These are phyloP conservation scores for Bombus pyrosoma DNA, from an alignment of 1,140 invertebrate species.

Conservation along the genomic window DNA sequence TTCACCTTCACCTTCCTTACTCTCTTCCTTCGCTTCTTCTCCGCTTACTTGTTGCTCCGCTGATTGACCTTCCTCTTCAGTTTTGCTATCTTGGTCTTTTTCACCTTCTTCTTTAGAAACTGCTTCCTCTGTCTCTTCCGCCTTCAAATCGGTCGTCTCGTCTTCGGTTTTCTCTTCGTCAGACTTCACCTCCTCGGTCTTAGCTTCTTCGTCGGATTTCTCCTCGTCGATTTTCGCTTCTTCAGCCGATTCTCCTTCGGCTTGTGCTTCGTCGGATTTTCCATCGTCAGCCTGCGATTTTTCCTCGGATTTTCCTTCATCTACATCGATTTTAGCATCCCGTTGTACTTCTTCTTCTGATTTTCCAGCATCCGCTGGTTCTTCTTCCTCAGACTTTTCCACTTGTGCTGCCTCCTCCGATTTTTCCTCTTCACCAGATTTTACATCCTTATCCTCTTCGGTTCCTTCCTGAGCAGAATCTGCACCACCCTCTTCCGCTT, in stretches of 20 bases:
- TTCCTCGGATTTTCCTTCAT: slow-evolving; percentile 61
- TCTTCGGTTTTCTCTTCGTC: slow-evolving; percentile 56
- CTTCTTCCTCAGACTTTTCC: slow-evolving; percentile 57
- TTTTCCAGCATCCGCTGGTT: slow-evolving; percentile 14
- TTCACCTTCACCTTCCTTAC: slow-evolving; percentile 26
- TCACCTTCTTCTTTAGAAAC: slow-evolving; percentile 28
- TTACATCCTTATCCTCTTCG: not conserved
- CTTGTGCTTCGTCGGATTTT: slow-evolving; percentile 59
- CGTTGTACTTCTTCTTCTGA: not conserved
- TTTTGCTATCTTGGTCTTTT: slow-evolving; percentile 39
- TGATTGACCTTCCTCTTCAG: slow-evolving; percentile 28
- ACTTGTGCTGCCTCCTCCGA: not conserved
- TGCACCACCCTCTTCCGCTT: slow-evolving; percentile 27
- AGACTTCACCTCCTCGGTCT: slow-evolving; percentile 61
- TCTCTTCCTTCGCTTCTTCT: slow-evolving; percentile 44
- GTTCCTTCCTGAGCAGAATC: slow-evolving; percentile 22
- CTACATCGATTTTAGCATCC: not conserved
- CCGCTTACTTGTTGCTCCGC: slow-evolving; percentile 16
- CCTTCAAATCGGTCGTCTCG: slow-evolving; percentile 38
- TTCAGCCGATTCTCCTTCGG: slow-evolving; percentile 68
- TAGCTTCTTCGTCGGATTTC: slow-evolving; percentile 70
- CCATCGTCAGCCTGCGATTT: slow-evolving; percentile 53
- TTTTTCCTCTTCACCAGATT: slow-evolving; percentile 28
- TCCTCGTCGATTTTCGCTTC: slow-evolving; percentile 60
- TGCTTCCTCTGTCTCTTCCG: slow-evolving; percentile 39